These are phyloP conservation scores for Tylochromis polylepis DNA, from an alignment of 2,113 vertebrate species.

Conservation along the genomic window DNA sequence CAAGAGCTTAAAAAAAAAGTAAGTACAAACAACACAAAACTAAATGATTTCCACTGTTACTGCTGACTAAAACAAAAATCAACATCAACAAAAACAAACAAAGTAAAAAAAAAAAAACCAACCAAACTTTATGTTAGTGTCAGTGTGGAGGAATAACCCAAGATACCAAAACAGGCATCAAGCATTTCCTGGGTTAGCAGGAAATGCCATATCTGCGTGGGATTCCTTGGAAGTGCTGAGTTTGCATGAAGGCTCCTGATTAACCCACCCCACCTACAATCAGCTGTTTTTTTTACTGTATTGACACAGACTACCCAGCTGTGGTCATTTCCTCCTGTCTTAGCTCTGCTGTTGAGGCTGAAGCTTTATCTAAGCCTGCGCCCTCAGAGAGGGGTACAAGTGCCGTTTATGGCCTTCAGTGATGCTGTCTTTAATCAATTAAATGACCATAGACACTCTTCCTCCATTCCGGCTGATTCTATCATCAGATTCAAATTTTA, in stretches of 20 bases:
- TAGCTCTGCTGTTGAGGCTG: not conserved
- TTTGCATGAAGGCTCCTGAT: not conserved
- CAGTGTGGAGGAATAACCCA: not conserved
- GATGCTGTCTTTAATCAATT: slow-evolving; percentile 6
- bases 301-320: not conserved
- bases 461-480: slow-evolving; percentile 1
- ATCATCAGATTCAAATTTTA: slow-evolving; percentile 29
- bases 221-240: not conserved
- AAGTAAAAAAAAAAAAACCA: not conserved
- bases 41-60: not conserved
- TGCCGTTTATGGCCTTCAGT: not conserved
- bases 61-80: not conserved
- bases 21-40: not conserved
- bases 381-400: not conserved
- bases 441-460: slow-evolving; percentile 12
- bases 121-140: not conserved
- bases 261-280: not conserved
- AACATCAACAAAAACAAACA: not conserved
- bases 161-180: not conserved
- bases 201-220: not conserved
- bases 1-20: not conserved
- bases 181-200: slow-evolving; percentile 26
- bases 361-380: not conserved
- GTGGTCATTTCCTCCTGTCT: not conserved
- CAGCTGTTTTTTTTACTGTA: not conserved